Evolutionary conservation across 2,797 vertebrate species (phyloP).

Genomic region (Natrix natrix): DNA sequence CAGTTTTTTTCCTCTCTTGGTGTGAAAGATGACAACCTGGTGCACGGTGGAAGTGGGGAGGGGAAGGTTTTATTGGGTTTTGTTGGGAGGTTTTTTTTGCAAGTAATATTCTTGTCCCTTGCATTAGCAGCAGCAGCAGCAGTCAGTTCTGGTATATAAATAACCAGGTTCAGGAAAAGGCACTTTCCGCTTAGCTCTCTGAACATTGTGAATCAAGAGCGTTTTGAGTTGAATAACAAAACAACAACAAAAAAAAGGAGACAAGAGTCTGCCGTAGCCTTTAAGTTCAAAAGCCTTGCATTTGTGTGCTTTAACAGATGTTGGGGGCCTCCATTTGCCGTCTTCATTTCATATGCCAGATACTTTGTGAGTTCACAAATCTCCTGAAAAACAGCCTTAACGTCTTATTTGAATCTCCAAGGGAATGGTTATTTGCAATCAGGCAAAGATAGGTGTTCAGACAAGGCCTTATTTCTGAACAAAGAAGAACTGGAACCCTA

Average conservation of each 20-base stretch:
- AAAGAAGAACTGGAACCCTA: not conserved
- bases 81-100: not conserved
- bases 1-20: not conserved
- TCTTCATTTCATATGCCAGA: not conserved
- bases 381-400: not conserved
- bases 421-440: not conserved
- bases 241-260: constrained; percentile 20
- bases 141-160: constrained; percentile 57
- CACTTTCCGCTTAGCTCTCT: constrained; percentile 61
- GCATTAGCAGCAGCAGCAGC: constrained; percentile 30
- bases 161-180: constrained; percentile 64
- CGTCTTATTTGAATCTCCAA: not conserved
- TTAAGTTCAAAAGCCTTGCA: constrained; percentile 32
- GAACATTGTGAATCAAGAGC: constrained; percentile 40
- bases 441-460: not conserved
- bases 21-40: constrained; percentile 30
- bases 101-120: constrained; percentile 31
- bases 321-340: not conserved
- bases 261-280: constrained; percentile 18
- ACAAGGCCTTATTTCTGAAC: not conserved
- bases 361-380: not conserved
- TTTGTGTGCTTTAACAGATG: not conserved
- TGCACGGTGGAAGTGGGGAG: not conserved
- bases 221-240: constrained; percentile 30
- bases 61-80: not conserved